A percentile compares a stretch with the other conserved stretches of the same genome.
Evolutionary conservation across 2,113 vertebrate genomes (phyloP).

Genomic region (Saimiri boliviensis): DNA sequence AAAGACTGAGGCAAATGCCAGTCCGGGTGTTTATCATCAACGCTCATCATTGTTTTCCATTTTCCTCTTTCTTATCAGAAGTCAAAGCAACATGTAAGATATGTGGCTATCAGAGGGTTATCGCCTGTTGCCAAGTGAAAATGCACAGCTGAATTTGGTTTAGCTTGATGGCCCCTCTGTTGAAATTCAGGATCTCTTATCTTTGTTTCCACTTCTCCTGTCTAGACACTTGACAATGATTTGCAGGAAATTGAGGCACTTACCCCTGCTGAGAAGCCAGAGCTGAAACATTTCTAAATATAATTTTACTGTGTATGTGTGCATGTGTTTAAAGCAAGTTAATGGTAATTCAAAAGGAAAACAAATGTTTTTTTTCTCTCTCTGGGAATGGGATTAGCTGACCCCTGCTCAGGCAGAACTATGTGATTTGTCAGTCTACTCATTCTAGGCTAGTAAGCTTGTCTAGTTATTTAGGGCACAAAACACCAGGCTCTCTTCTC

Average conservation of each 20-base stretch:
- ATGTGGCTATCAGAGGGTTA: constrained; percentile 61
- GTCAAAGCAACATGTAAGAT: constrained; percentile 61
- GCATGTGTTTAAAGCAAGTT: constrained; percentile 41
- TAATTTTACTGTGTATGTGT: constrained; percentile 52
- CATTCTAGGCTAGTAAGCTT: constrained; percentile 5
- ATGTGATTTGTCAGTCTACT: constrained; percentile 31
- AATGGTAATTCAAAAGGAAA: constrained; percentile 66
- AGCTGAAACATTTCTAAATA: constrained; percentile 76
- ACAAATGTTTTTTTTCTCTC: not conserved
- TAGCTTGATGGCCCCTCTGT: constrained; percentile 61
- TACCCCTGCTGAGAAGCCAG: constrained; percentile 68
- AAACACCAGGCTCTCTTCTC: not conserved
- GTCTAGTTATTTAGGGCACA: constrained; percentile 17
- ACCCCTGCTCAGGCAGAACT: not conserved
- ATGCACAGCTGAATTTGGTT: constrained; percentile 65
- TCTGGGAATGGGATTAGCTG: constrained; percentile 2
- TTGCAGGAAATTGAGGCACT: constrained; percentile 80
- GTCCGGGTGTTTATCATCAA: constrained; percentile 46
- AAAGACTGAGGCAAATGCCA: not conserved
- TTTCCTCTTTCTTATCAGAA: constrained; percentile 66
- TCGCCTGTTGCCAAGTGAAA: constrained; percentile 68
- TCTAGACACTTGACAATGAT: constrained; percentile 79
- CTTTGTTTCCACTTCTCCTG: constrained; percentile 74
- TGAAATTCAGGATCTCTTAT: constrained; percentile 75
- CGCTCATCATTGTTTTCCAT: constrained; percentile 54